Conservation (phyloP, 2,888 invertebrate species). For the Oscheius sp. region DNA sequence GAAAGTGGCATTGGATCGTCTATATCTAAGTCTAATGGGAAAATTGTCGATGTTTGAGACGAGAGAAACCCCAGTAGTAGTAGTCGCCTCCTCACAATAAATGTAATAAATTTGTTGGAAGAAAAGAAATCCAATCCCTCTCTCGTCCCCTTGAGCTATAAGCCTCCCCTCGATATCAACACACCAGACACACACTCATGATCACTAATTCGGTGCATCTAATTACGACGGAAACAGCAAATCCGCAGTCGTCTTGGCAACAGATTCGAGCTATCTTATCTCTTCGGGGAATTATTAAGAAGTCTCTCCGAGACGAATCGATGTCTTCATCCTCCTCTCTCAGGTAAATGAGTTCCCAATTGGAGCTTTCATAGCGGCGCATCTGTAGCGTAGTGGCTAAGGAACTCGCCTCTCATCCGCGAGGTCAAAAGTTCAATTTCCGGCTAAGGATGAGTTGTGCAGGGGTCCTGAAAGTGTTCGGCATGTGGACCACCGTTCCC, state of each 20-base stretch:
- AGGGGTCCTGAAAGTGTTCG: slow-evolving; percentile 67
- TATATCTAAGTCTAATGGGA: not conserved
- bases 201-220: not conserved
- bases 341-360: no score
- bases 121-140: not conserved
- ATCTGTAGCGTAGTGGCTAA: no score
- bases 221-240: slow-evolving; percentile 25
- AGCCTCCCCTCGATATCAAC: no score
- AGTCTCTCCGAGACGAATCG: no score
- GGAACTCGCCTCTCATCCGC: no score
- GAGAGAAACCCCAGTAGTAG: not conserved
- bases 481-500: slow-evolving; percentile 58
- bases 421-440: no score
- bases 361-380: no score
- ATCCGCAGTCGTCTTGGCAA: slow-evolving; percentile 23
- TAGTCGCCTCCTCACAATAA: no score
- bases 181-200: no score
- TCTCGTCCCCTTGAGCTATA: no score
- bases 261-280: slow-evolving; percentile 14
- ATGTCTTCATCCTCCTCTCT: not conserved
- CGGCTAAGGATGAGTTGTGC: slow-evolving; percentile 63
- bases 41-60: not conserved
- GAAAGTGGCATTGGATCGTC: not conserved
- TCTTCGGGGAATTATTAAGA: slow-evolving; percentile 1
- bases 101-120: no score